phyloP scores from a whole-genome alignment of 2,113 vertebrate species.

The Benthochromis sp. region DNA sequence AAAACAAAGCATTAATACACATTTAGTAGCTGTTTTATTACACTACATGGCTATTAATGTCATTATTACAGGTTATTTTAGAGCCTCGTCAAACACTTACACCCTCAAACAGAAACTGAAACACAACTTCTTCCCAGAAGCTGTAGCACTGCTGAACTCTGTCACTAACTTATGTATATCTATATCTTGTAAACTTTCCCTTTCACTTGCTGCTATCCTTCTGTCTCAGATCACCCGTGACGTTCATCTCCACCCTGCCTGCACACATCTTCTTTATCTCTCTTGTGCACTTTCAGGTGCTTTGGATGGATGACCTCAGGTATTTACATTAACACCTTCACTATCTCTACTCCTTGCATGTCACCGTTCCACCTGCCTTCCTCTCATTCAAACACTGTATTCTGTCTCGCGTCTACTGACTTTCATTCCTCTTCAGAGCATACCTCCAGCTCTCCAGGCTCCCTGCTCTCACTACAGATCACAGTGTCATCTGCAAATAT shows the following conservation, averaged over 20 bases:
- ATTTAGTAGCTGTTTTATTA: background rate
- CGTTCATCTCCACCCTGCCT: background rate
- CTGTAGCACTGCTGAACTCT: background rate
- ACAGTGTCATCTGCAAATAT: background rate
- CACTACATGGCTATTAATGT: background rate
- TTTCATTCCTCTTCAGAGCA: background rate
- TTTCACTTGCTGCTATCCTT: background rate
- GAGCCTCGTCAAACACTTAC: background rate
- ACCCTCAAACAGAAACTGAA: background rate
- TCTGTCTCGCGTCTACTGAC: background rate
- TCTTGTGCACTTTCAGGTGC: background rate
- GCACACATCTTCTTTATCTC: background rate
- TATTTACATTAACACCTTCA: background rate
- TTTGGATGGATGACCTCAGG: background rate
- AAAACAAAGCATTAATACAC: background rate
- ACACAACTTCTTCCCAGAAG: background rate
- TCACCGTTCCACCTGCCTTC: background rate
- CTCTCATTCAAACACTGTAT: background rate
- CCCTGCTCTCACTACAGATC: background rate
- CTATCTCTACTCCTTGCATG: background rate
- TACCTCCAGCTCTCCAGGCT: background rate
- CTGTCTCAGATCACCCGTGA: background rate
- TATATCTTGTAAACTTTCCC: background rate
- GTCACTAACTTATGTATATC: background rate
- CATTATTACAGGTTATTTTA: background rate